Base-by-base conservation (phyloP, 2,888 invertebrate species). In the Allophyes oxyacanthae region DNA sequence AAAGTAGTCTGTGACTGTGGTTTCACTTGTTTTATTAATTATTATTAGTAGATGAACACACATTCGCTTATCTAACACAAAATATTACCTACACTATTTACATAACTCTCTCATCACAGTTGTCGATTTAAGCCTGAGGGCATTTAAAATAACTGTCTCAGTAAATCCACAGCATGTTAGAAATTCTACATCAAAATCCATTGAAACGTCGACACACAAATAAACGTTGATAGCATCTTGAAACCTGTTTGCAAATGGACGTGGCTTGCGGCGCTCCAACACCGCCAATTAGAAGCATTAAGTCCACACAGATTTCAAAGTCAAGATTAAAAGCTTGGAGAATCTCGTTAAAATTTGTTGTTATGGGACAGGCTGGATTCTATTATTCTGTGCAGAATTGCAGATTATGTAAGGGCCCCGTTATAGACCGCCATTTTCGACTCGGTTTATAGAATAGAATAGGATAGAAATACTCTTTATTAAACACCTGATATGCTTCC, bases 221-320 rank as follows among this genome's bases (percentile, higher is more conserved):
- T 28, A 28, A 8, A 53, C 48, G 20, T 43, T 33, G 79, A 78
- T 77, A 77, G 61, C 42, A 78, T 81, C 71, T 33, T 44, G 65
- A 49, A 72, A 72, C 72, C 53, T 57, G 75, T 72, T 71, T 52
- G 59, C 49, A 58, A 66, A 66, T 58, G 40, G 40, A 44, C 15
- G 14, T 53, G 25, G 70, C 75, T 77, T 72, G 61, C 46, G 51
- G 62, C 64, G 58, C 55, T 70, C 53, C 69, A 76, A 75, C 69
- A 61, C 48, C 64, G 60, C 66, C 70, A 73, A 79, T 79, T 79
- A 76, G 66, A 54, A 58, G 58, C 51, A 60, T 71, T 63, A 64
- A 66, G 65, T 63, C 50, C 40, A 54, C 45, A 38, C 40, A 73
- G 74, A 75, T 78, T 72, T 75, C 77, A 75, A 72, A 77, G 75